Conservation (phyloP, 1,140 invertebrate genomes). For the Diachasmimorpha longicaudata region DNA sequence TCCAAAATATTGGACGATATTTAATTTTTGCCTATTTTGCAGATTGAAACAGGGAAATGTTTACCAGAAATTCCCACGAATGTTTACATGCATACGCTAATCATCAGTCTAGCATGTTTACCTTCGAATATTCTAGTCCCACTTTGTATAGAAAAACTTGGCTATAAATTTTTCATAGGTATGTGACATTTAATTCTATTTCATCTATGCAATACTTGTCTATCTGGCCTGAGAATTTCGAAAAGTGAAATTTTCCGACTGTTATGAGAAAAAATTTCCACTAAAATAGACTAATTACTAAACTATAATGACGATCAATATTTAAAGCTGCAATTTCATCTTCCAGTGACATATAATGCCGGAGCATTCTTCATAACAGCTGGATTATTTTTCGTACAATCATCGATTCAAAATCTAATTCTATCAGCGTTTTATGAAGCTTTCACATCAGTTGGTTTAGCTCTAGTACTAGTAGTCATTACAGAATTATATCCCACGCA, state of each 20-base stretch:
- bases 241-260: background rate
- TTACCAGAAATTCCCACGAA: conserved; percentile 48
- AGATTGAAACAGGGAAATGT: conserved; percentile 48
- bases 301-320: no score
- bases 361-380: conserved; percentile 45
- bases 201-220: no score
- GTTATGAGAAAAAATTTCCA: no score
- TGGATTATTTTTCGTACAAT: conserved; percentile 53
- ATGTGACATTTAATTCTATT: background rate
- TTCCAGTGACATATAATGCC: conserved; percentile 47
- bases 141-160: conserved; percentile 40
- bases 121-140: conserved; percentile 45
- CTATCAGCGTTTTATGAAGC: conserved; percentile 49
- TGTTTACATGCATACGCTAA: conserved; percentile 46
- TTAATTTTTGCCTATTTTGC: no score
- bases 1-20: no score
- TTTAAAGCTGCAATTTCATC: background rate
- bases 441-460: conserved; percentile 37
- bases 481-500: conserved; percentile 52
- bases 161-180: conserved; percentile 42
- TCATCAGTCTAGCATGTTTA: conserved; percentile 46
- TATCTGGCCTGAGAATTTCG: no score
- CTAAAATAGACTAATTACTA: no score
- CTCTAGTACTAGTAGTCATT: conserved; percentile 40
- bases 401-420: conserved; percentile 50